Evolutionary conservation across 2,797 vertebrate species (phyloP).

Genomic region (Enteromius afrohamiltoni): DNA sequence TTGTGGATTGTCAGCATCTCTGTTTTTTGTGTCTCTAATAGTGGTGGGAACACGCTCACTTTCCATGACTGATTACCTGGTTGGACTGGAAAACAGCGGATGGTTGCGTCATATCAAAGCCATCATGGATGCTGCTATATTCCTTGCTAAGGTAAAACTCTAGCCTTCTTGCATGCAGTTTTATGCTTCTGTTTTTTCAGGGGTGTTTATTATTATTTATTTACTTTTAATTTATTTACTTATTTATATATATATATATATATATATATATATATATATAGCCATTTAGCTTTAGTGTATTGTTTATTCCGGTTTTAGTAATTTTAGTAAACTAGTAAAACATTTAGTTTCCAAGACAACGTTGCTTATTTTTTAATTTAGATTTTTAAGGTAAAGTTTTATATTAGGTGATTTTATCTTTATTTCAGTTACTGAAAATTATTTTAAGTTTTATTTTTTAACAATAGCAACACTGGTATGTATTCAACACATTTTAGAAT

Average conservation of each 20-base stretch:
- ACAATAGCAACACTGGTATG: background rate
- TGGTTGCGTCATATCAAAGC: slow-evolving; percentile 97
- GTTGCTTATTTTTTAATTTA: background rate
- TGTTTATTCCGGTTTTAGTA: background rate
- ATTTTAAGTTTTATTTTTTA: background rate
- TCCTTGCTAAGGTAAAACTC: slow-evolving; percentile 86
- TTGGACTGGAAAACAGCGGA: slow-evolving; percentile 90
- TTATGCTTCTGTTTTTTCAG: background rate
- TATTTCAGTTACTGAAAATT: background rate
- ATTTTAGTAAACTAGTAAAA: background rate
- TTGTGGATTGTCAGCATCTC: background rate
- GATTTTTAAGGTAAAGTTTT: background rate
- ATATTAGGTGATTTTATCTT: background rate
- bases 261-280: background rate
- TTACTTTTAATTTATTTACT: too few species aligned
- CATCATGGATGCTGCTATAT: slow-evolving; percentile 90
- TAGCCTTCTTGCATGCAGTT: background rate
- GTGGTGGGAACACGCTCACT: slow-evolving; percentile 87
- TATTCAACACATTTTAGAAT: background rate
- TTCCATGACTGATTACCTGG: slow-evolving; percentile 88
- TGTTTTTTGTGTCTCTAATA: slow-evolving; percentile 65
- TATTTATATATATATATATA: too few species aligned
- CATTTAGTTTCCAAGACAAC: background rate
- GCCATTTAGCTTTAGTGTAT: background rate
- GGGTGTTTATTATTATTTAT: too few species aligned